Base-by-base conservation (phyloP, 2,113 vertebrate genomes). In the Dinomys branickii region DNA sequence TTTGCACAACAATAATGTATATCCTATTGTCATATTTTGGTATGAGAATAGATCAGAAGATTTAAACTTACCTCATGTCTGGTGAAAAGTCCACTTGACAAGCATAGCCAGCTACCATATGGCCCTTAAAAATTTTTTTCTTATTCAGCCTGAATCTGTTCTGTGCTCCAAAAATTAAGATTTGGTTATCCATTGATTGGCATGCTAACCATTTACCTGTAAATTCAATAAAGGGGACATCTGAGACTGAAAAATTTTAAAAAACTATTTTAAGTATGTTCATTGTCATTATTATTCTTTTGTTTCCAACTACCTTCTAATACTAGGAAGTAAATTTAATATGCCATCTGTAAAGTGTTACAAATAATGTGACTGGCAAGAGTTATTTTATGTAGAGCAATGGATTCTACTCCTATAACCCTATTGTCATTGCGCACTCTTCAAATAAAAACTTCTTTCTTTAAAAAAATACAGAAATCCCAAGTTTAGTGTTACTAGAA, bases 151-250 rank as follows among this genome's bases (percentile, higher is more conserved):
- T 99, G 98, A 99, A 99, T 97, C 99, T 99, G 97, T 99, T 99
- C 97, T 99, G 99, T 78, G 99, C 99, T 94, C 99, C 99, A 95
- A 99, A 99, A 97, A 99, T 99, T 97, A 99, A 98, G 97, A 99
- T 99, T 98, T 99, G 99, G 98, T 99, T 99, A 98, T 99, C 99
- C 99, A 99, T 99, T 0, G 99, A 99, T 97, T 99, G 99, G 97
- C 99, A 99, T 3, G 99, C 99, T 56, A 99, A 98, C 99, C 99
- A 99, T 75, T 99, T 99, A 90, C 99, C 99, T 99, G 91, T 38
- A 97, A 97, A 78, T 47, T 96, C 33, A 98, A 85, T 88, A 97
- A 87, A 91, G 44, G 9, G 89, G 35, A 84, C 5, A 92, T 93
- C 56, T 96, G 58, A 63, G 61, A 80, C 5, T 63, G 7, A 83